Evolutionary conservation across 2,797 vertebrate genomes (phyloP).

Genomic region (Sebastes dallii): DNA sequence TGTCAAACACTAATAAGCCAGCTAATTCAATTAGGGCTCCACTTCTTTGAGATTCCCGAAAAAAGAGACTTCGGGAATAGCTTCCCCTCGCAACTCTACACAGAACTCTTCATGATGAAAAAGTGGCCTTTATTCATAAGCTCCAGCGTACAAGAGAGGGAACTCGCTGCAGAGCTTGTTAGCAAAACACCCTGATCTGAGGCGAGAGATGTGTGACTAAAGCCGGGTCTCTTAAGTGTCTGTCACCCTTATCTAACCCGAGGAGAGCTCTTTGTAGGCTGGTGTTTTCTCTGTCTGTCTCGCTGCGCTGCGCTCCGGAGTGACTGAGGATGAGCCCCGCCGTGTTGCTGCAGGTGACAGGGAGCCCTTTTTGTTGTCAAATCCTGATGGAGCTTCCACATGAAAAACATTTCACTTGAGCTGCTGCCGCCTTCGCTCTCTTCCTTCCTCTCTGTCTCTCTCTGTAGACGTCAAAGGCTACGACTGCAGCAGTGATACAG

Average conservation of each 20-base stretch:
- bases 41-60: constrained; percentile 58
- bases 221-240: constrained; percentile 77
- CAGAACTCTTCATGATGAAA: constrained; percentile 69
- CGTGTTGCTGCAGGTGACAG: constrained; percentile 81
- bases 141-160: constrained; percentile 47
- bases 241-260: constrained; percentile 79
- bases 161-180: constrained; percentile 76
- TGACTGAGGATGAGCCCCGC: constrained; percentile 70
- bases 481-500: constrained; percentile 45
- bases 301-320: constrained; percentile 20
- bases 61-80: constrained; percentile 68
- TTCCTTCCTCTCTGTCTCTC: constrained; percentile 64
- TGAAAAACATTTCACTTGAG: constrained; percentile 74
- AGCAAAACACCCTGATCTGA: constrained; percentile 80
- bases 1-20: constrained; percentile 76
- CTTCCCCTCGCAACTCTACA: constrained; percentile 59
- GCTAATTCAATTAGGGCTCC: constrained; percentile 78
- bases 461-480: constrained; percentile 72
- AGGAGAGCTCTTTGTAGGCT: constrained; percentile 76
- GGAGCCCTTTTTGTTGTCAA: constrained; percentile 78
- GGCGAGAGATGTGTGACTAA: constrained; percentile 74
- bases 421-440: constrained; percentile 39
- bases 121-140: constrained; percentile 66
- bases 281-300: constrained; percentile 49
- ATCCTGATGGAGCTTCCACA: constrained; percentile 75